These are phyloP conservation scores for Subanguina moxae DNA, from an alignment of 1,140 invertebrate genomes.

Conservation along the genomic window DNA sequence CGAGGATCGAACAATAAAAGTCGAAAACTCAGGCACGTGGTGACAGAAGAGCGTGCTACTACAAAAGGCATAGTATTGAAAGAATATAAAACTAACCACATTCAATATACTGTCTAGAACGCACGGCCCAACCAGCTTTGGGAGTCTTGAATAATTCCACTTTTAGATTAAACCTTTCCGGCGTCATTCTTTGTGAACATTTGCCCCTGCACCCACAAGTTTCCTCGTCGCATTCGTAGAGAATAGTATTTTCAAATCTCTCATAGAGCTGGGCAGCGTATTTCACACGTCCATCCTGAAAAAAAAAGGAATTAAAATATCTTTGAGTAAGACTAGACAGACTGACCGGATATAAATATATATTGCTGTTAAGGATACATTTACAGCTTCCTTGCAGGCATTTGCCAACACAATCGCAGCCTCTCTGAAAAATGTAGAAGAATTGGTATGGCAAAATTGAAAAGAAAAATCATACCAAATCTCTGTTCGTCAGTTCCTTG, in stretches of 20 bases:
- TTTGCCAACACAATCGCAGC: conserved; percentile 19
- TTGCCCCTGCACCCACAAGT: conserved; percentile 29
- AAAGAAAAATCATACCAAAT: conserved; percentile 4
- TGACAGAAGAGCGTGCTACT: too few species aligned
- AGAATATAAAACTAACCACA: conserved; percentile 13
- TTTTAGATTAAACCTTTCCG: conserved; percentile 22
- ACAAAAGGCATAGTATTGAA: too few species aligned
- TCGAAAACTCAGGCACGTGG: too few species aligned
- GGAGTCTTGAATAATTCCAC: conserved; percentile 28
- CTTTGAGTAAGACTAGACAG: neutral
- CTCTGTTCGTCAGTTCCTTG: neutral
- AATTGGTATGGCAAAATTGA: neutral
- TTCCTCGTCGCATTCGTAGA: conserved; percentile 28
- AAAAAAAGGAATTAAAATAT: conserved; percentile 1
- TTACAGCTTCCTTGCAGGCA: conserved; percentile 16
- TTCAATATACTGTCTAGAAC: conserved; percentile 34
- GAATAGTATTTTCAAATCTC: conserved; percentile 6
- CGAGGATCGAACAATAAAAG: too few species aligned
- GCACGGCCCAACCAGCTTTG: conserved; percentile 27
- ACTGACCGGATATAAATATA: conserved; percentile 16
- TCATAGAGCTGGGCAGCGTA: neutral
- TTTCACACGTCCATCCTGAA: conserved; percentile 18
- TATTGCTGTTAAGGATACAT: conserved; percentile 31
- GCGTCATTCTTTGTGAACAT: conserved; percentile 24
- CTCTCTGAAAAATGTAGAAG: conserved; percentile 17